Conservation (phyloP, 2,888 invertebrate species). For the Synergus umbraculus region DNA sequence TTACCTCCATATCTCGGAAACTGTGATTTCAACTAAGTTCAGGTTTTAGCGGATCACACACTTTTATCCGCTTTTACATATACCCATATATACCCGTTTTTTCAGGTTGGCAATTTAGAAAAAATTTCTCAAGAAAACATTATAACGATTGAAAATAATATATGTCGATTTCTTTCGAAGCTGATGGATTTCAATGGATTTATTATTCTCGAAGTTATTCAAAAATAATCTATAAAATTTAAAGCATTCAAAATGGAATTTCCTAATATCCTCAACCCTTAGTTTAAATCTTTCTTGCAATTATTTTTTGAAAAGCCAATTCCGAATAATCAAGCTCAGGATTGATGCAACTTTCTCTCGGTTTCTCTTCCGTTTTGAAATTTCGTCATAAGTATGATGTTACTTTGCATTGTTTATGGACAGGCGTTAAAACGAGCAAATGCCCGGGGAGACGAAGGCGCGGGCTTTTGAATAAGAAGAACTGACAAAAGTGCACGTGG, state of each 20-base stretch:
- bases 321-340: background rate
- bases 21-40: background rate
- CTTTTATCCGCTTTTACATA: background rate
- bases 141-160: no score
- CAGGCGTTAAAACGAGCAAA: constrained; percentile 34
- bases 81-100: no score
- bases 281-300: background rate
- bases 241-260: background rate
- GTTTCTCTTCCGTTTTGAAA: constrained; percentile 1
- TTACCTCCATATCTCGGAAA: background rate
- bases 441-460: constrained; percentile 36
- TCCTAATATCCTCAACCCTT: background rate
- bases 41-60: background rate
- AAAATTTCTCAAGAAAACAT: no score
- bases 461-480: constrained; percentile 42
- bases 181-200: no score
- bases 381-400: constrained; percentile 30
- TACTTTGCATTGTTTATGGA: constrained; percentile 32
- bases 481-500: constrained; percentile 53
- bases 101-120: no score
- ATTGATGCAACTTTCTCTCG: background rate
- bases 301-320: background rate
- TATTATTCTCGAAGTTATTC: no score
- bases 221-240: no score
- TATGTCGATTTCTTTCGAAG: no score